These are phyloP conservation scores for Drosophila willistoni DNA, from an alignment of 1,140 invertebrate species.

Conservation along the genomic window DNA sequence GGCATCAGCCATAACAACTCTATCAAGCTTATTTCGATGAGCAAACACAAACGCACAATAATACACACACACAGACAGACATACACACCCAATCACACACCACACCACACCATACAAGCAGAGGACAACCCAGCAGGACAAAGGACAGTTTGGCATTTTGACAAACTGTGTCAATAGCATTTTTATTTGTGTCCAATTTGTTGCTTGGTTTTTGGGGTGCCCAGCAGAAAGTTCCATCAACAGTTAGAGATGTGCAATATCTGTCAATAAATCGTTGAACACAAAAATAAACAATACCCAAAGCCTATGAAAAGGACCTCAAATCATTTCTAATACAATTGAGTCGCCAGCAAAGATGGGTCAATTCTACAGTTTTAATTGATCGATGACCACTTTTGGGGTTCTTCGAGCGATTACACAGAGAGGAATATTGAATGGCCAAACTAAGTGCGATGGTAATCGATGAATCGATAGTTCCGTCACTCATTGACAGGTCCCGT, in stretches of 20 bases:
- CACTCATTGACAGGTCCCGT: neutral
- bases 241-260: slow-evolving; percentile 20
- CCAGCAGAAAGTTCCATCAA: slow-evolving; percentile 3
- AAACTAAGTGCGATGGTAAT: too few species aligned
- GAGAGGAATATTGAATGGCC: too few species aligned
- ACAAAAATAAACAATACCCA: too few species aligned
- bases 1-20: slow-evolving; percentile 75
- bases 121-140: slow-evolving; percentile 30
- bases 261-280: too few species aligned
- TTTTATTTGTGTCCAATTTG: slow-evolving; percentile 83
- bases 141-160: slow-evolving; percentile 65
- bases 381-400: too few species aligned
- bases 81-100: neutral
- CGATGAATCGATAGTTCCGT: neutral
- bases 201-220: slow-evolving; percentile 56
- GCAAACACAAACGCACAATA: slow-evolving; percentile 53
- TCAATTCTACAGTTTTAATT: too few species aligned
- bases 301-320: too few species aligned
- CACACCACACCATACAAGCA: slow-evolving; percentile 19
- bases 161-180: slow-evolving; percentile 82
- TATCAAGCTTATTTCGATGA: slow-evolving; percentile 80
- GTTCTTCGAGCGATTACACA: too few species aligned
- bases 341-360: too few species aligned
- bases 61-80: slow-evolving; percentile 23
- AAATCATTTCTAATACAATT: too few species aligned